These are phyloP conservation scores for Cinara cedri DNA, from an alignment of 2,888 invertebrate species.

Conservation along the genomic window DNA sequence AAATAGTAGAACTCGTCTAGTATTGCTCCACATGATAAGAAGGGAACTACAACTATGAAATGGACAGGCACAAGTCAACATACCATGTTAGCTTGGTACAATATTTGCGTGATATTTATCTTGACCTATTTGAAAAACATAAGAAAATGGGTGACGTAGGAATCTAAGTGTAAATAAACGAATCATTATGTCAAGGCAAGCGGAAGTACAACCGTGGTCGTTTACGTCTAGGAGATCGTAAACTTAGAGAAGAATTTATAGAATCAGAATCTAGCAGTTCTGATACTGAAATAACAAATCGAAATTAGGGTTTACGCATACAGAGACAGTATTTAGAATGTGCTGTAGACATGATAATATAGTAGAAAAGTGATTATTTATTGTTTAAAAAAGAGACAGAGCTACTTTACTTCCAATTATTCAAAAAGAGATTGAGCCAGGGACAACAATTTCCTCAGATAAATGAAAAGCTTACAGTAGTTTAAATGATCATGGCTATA, in stretches of 20 bases:
- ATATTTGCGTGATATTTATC: not conserved
- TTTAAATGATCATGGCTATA: constrained; percentile 3
- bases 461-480: not conserved
- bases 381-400: not conserved
- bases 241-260: not conserved
- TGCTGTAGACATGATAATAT: not conserved
- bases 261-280: constrained; percentile 1
- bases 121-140: constrained; percentile 1
- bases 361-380: constrained; percentile 1
- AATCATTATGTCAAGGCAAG: not conserved
- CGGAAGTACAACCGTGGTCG: not conserved
- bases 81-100: not conserved
- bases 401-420: constrained; percentile 8
- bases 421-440: not conserved
- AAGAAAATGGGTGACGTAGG: not conserved
- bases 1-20: not conserved
- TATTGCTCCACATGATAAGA: not conserved
- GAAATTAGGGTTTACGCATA: not conserved
- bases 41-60: not conserved
- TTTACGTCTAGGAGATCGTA: not conserved
- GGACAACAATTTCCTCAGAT: constrained; percentile 2
- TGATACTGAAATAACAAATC: constrained; percentile 8
- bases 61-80: not conserved
- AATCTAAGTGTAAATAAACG: not conserved
- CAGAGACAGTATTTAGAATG: not conserved